A percentile compares a stretch with the other conserved stretches of the same genome.
Evolutionary conservation across 2,113 vertebrate species (phyloP).

Genomic region (Dunckerocampus dactyliophorus): DNA sequence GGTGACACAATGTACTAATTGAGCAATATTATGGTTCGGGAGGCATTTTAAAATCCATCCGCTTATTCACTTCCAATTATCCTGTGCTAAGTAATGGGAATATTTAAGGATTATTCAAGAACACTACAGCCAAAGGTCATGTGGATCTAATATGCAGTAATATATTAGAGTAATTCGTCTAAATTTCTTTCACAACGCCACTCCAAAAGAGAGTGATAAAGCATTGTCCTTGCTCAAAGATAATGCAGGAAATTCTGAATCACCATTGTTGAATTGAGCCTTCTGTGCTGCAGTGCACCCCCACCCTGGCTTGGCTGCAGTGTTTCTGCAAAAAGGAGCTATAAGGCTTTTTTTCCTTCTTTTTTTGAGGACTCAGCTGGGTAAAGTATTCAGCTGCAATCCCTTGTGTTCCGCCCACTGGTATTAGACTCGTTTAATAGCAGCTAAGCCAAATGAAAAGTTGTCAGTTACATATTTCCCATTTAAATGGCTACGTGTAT

Average conservation of each 20-base stretch:
- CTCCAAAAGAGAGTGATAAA: constrained; percentile 9
- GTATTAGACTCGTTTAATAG: constrained; percentile 51
- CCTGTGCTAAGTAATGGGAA: neutral
- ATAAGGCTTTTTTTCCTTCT: constrained; percentile 39
- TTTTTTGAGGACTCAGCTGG: constrained; percentile 7
- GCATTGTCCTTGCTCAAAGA: constrained; percentile 23
- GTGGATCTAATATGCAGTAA: constrained; percentile 10
- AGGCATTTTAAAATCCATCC: constrained; percentile 6
- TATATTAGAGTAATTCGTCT: constrained; percentile 1
- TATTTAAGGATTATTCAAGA: constrained; percentile 5
- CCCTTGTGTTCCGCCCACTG: constrained; percentile 57
- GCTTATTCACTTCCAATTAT: constrained; percentile 4
- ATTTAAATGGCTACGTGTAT: neutral
- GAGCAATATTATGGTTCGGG: neutral
- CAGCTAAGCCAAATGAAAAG: constrained; percentile 50
- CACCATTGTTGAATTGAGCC: constrained; percentile 46
- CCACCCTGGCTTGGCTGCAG: constrained; percentile 53
- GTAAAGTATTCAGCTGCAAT: constrained; percentile 33
- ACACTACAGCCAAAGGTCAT: neutral
- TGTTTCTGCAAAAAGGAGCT: constrained; percentile 63
- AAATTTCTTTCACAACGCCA: neutral
- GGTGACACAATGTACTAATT: neutral
- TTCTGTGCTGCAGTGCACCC: constrained; percentile 60
- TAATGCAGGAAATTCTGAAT: constrained; percentile 44
- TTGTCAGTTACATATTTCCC: constrained; percentile 9